Evolutionary conservation across 2,113 vertebrate species (phyloP).

Genomic region (Chaetodon trifascialis): DNA sequence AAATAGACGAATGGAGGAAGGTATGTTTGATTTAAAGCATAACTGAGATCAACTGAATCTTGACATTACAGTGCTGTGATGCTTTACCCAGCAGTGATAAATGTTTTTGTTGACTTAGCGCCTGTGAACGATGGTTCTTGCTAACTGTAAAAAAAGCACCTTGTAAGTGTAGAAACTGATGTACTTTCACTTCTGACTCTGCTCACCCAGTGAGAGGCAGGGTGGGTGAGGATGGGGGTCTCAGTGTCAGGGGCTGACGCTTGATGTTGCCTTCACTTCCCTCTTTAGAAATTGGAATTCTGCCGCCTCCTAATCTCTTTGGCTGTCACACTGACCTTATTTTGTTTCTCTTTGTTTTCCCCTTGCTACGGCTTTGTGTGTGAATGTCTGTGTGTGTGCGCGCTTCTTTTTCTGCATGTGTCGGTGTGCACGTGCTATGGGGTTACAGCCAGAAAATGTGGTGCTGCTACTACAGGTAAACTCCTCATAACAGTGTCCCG

Average conservation of each 20-base stretch:
- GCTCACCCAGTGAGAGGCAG: no score
- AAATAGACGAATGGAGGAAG: constrained; percentile 83
- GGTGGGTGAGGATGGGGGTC: no score
- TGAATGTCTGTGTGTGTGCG: background rate
- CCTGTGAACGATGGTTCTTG: no score
- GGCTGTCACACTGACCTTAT: constrained; percentile 42
- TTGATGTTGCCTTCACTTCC: constrained; percentile 9
- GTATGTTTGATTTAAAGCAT: constrained; percentile 57
- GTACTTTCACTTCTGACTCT: no score
- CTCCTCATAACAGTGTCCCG: background rate
- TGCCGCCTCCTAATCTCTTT: constrained; percentile 7
- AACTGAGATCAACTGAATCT: background rate
- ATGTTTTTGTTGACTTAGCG: no score
- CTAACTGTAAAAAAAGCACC: no score
- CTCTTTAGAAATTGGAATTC: constrained; percentile 11
- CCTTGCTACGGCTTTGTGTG: constrained; percentile 75
- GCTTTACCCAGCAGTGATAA: no score
- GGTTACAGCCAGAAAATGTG: constrained; percentile 92
- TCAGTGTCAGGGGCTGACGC: background rate
- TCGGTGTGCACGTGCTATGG: constrained; percentile 69
- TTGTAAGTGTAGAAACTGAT: no score
- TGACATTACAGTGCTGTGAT: background rate
- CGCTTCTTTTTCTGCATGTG: background rate
- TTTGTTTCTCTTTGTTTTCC: constrained; percentile 78
- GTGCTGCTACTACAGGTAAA: constrained; percentile 95